A percentile compares a stretch with the other conserved stretches of the same genome.
Evolutionary conservation across 2,797 vertebrate species (phyloP).

Genomic region (Labroides dimidiatus): DNA sequence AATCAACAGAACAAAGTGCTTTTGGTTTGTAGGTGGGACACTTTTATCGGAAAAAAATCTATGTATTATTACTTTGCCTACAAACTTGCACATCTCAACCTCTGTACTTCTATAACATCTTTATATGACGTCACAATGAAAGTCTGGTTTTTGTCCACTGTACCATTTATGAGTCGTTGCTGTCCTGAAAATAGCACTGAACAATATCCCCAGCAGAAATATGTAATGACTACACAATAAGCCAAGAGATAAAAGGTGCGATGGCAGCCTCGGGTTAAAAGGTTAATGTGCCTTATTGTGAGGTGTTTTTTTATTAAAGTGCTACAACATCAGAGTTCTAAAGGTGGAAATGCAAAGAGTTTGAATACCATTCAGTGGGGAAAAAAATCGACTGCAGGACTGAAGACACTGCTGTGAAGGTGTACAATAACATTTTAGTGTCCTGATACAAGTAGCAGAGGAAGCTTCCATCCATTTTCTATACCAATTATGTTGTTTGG

Average conservation of each 20-base stretch:
- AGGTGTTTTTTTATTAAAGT: constrained; percentile 16
- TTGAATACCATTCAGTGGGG: constrained; percentile 9
- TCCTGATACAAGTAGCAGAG: neutral
- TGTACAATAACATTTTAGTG: constrained; percentile 23
- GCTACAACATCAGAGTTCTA: constrained; percentile 11
- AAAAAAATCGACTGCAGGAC: constrained; percentile 4
- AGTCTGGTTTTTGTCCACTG: constrained; percentile 2
- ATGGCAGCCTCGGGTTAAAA: constrained; percentile 28
- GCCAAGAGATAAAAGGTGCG: constrained; percentile 22
- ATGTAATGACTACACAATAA: constrained; percentile 37
- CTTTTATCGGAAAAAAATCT: neutral
- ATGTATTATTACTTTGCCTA: neutral
- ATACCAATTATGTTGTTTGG: no score
- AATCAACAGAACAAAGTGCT: no score
- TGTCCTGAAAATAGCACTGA: constrained; percentile 15
- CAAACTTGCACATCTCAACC: neutral
- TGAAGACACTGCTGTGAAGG: constrained; percentile 17
- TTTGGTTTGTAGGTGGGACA: no score
- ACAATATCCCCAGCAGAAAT: constrained; percentile 10
- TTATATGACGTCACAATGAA: neutral
- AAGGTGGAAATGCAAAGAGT: constrained; percentile 12
- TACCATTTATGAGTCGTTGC: constrained; percentile 22
- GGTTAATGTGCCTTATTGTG: constrained; percentile 43
- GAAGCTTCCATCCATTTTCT: neutral
- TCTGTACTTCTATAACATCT: neutral